These are phyloP conservation scores for Dromaius novaehollandiae DNA, from an alignment of 2,113 vertebrate genomes.

Conservation along the genomic window DNA sequence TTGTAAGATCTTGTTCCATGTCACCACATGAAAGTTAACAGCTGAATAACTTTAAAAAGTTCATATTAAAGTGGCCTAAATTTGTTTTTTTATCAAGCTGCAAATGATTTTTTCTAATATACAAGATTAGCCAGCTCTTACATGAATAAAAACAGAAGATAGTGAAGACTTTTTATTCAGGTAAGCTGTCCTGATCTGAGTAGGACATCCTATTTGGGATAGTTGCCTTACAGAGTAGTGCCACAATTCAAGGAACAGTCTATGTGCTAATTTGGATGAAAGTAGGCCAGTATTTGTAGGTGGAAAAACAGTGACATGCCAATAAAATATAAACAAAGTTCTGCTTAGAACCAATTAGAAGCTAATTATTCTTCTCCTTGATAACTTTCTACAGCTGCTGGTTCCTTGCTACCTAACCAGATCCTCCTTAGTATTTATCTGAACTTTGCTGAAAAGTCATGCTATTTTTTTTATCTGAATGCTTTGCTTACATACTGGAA, in stretches of 20 bases:
- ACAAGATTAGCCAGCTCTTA: background rate
- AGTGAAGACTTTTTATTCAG: background rate
- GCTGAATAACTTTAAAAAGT: background rate
- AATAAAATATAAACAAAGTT: conserved; percentile 23
- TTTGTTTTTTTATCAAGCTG: background rate
- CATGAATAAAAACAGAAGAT: background rate
- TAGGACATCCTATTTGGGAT: background rate
- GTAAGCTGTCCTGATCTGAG: background rate
- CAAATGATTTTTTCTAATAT: background rate
- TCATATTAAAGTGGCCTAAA: background rate
- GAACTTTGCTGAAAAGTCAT: background rate
- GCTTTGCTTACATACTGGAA: background rate
- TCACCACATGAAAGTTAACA: background rate
- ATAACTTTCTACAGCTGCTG: background rate
- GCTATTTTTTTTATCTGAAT: background rate
- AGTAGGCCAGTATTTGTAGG: background rate
- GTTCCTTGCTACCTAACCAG: background rate
- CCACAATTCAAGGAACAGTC: background rate
- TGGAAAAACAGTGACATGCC: background rate
- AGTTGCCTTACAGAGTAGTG: background rate
- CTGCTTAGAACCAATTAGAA: background rate
- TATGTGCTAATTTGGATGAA: background rate
- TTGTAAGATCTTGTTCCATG: background rate
- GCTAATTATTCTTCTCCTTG: background rate
- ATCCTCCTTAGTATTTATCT: background rate